Conservation (phyloP, 2,113 vertebrate species). For the Scomber japonicus region DNA sequence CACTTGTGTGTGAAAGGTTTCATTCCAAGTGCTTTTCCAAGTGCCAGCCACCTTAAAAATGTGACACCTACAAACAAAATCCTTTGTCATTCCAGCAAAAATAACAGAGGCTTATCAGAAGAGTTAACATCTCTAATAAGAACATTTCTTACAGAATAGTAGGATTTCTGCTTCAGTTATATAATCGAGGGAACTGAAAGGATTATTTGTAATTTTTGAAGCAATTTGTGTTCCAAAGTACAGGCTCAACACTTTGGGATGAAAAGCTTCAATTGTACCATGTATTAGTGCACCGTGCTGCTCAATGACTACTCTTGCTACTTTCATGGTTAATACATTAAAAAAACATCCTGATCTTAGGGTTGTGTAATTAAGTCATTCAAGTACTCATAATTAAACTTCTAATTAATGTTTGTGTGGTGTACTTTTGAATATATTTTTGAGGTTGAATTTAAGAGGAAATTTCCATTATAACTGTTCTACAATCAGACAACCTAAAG, state of each 20-base stretch:
- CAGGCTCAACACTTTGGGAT: constrained; percentile 3
- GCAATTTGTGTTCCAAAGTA: constrained; percentile 21
- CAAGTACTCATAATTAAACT: neutral
- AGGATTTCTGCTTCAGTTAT: constrained; percentile 15
- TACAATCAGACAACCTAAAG: too few species aligned
- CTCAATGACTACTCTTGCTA: neutral
- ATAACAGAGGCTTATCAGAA: constrained; percentile 15
- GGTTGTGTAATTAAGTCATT: neutral
- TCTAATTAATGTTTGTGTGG: neutral
- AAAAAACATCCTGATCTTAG: neutral
- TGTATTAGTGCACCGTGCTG: neutral
- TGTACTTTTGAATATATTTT: neutral
- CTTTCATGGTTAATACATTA: neutral
- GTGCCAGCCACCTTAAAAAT: constrained; percentile 34
- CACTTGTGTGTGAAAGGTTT: constrained; percentile 26
- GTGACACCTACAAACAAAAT: constrained; percentile 39
- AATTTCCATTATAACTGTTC: neutral
- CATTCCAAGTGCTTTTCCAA: constrained; percentile 33
- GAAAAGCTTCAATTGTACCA: constrained; percentile 11
- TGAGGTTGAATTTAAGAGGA: neutral
- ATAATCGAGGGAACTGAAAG: constrained; percentile 25
- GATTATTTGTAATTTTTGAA: constrained; percentile 18
- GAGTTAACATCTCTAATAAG: constrained; percentile 5
- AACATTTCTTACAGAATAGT: neutral
- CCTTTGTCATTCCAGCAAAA: constrained; percentile 33